phyloP scores from a whole-genome alignment of 2,797 vertebrate genomes.

The Ciconia nigra region DNA sequence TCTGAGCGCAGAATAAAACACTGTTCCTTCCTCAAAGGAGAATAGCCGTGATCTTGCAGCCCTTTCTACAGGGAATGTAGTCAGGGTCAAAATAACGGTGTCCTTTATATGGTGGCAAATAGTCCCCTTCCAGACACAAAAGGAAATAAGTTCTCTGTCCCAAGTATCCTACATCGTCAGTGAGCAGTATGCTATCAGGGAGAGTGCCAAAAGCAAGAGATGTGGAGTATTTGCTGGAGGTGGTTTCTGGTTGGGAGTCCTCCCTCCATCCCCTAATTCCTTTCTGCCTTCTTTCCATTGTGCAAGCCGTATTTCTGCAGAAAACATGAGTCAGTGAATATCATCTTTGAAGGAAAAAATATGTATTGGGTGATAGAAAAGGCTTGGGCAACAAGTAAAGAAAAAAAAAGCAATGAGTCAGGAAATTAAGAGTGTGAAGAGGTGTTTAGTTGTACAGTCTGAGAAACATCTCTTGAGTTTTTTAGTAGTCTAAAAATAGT shows the following conservation, averaged over 20 bases:
- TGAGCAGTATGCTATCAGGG: neutral
- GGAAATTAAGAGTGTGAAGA: neutral
- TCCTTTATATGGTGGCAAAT: neutral
- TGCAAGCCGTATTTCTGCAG: neutral
- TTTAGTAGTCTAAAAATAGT: neutral
- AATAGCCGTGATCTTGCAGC: neutral
- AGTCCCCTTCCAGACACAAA: neutral
- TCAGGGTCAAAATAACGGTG: neutral
- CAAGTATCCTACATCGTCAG: neutral
- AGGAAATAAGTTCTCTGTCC: neutral
- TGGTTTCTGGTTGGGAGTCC: neutral
- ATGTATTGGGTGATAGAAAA: neutral
- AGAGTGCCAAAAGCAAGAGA: neutral
- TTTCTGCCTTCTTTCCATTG: neutral
- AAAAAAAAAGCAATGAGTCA: neutral
- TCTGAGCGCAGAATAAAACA: neutral
- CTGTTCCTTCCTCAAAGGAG: neutral
- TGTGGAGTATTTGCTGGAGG: neutral
- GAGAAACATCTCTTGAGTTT: neutral
- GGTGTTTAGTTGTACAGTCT: neutral
- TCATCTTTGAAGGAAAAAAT: neutral
- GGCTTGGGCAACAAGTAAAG: neutral
- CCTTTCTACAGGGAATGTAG: neutral
- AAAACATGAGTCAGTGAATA: neutral
- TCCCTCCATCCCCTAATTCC: neutral